phyloP scores from a whole-genome alignment of 2,113 vertebrate genomes.

The Mixornis gularis region DNA sequence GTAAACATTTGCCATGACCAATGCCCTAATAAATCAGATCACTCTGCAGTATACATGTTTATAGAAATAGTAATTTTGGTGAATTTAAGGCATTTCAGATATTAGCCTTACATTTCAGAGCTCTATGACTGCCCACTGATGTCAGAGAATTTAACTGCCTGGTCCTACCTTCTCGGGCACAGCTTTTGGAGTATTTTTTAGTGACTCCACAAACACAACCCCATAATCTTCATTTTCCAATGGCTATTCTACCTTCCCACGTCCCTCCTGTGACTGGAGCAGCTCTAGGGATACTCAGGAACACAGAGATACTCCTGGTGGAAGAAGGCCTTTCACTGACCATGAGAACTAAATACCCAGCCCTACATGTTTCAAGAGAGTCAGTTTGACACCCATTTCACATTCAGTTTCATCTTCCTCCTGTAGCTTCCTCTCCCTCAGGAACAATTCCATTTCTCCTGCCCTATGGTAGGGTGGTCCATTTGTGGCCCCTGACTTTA shows the following conservation, averaged over 20 bases:
- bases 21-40: background rate
- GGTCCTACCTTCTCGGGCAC: background rate
- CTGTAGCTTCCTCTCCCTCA: background rate
- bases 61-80: background rate
- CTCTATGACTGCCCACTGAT: background rate
- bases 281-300: background rate
- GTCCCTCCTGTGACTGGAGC: background rate
- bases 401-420: background rate
- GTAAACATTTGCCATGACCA: background rate
- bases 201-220: background rate
- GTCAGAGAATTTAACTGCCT: background rate
- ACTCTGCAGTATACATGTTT: background rate
- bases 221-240: background rate
- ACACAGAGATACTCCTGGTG: background rate
- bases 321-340: background rate
- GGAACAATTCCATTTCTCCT: background rate
- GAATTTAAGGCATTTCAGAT: background rate
- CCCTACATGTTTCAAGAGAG: background rate
- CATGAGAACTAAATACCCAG: background rate
- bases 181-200: background rate
- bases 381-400: background rate
- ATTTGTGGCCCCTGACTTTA: background rate
- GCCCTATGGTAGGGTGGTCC: accelerated
- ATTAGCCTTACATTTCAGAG: background rate
- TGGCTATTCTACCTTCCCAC: background rate